These are phyloP conservation scores for Toxotes lorentzi DNA, from an alignment of 2,797 vertebrate genomes.

Conservation along the genomic window DNA sequence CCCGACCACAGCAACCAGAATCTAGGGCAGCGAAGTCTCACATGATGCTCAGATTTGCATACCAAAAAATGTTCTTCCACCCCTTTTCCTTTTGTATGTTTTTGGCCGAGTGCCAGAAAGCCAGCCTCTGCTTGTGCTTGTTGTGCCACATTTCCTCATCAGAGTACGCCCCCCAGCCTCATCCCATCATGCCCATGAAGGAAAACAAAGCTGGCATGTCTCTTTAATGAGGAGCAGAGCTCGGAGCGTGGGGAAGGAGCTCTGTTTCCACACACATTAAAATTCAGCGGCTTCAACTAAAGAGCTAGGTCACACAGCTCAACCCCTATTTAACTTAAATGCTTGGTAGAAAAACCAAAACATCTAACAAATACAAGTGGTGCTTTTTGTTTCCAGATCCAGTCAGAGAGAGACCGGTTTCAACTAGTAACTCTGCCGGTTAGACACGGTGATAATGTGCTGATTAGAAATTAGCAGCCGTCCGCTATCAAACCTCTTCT, in stretches of 20 bases:
- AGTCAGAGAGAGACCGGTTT: constrained; percentile 27
- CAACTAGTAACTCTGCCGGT: constrained; percentile 22
- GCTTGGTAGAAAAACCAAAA: constrained; percentile 36
- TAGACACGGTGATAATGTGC: constrained; percentile 52
- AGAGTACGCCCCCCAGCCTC: constrained; percentile 74
- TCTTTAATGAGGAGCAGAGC: constrained; percentile 85
- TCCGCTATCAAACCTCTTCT: constrained; percentile 47
- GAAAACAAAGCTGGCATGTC: constrained; percentile 90
- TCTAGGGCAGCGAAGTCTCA: constrained; percentile 85
- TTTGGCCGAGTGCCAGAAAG: constrained; percentile 79
- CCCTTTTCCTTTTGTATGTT: constrained; percentile 69
- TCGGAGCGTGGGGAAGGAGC: constrained; percentile 76
- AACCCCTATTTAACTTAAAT: constrained; percentile 65
- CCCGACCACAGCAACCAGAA: constrained; percentile 72
- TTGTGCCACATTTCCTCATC: constrained; percentile 88
- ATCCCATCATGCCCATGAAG: constrained; percentile 84
- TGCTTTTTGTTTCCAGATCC: constrained; percentile 25
- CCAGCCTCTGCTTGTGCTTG: constrained; percentile 80
- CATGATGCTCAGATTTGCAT: constrained; percentile 86
- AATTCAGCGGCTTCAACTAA: constrained; percentile 77
- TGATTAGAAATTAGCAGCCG: constrained; percentile 59
- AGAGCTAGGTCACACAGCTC: constrained; percentile 76
- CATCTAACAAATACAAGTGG: constrained; percentile 20
- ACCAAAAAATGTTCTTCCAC: constrained; percentile 70
- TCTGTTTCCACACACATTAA: constrained; percentile 78